phyloP scores from a whole-genome alignment of 2,797 vertebrate genomes.

The Peromyscus attwateri region DNA sequence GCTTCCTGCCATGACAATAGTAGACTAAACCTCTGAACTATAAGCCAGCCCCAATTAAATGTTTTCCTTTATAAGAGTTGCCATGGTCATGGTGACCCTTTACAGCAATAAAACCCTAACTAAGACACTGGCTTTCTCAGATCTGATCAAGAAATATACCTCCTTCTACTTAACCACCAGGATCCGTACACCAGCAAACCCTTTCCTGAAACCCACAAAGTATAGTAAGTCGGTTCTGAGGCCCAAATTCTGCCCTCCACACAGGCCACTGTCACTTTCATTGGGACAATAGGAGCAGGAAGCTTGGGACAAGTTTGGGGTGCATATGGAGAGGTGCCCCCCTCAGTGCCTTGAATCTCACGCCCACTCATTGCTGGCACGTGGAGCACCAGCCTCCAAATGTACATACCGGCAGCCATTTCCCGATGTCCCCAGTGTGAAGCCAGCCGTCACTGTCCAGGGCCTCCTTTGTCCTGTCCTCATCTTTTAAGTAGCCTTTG shows the following conservation, averaged over 20 bases:
- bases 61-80: not conserved
- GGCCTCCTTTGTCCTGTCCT: slow-evolving; percentile 93
- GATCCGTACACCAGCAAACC: not conserved
- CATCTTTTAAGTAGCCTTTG: slow-evolving; percentile 98
- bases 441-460: slow-evolving; percentile 96
- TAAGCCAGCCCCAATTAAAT: not conserved
- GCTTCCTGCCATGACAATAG: not conserved
- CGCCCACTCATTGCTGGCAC: not conserved
- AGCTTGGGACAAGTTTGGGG: not conserved
- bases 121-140: not conserved
- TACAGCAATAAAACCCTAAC: not conserved
- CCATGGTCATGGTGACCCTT: not conserved
- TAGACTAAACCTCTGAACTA: not conserved
- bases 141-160: not conserved
- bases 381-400: not conserved
- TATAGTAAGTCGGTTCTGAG: not conserved
- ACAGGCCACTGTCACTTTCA: not conserved
- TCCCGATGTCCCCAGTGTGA: slow-evolving; percentile 98
- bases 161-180: not conserved
- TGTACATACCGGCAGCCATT: slow-evolving; percentile 94
- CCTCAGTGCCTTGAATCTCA: not conserved
- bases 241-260: not conserved
- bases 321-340: not conserved
- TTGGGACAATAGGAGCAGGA: not conserved
- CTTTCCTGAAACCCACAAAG: not conserved